Evolutionary conservation across 2,888 invertebrate species (phyloP).

Genomic region (Nomada hirtipes): DNA sequence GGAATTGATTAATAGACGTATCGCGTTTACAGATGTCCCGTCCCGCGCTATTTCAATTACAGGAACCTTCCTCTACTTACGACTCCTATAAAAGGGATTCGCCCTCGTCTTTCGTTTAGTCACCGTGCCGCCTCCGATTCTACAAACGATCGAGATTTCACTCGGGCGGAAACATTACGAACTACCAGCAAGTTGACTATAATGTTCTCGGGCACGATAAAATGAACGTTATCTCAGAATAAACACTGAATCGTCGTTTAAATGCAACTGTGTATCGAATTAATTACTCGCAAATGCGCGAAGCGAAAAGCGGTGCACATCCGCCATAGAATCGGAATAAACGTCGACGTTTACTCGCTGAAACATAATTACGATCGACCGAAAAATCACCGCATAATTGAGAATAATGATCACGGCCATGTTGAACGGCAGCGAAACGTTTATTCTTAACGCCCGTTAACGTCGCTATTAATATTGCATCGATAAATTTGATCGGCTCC

Average conservation of each 20-base stretch:
- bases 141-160: no score
- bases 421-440: not conserved
- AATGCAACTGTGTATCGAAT: not conserved
- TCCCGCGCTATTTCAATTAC: not conserved
- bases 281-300: not conserved
- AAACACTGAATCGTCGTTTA: not conserved
- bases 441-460: conserved; percentile 33
- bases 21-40: not conserved
- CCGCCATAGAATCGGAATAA: no score
- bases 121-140: not conserved
- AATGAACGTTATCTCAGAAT: not conserved
- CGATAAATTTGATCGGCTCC: conserved; percentile 36
- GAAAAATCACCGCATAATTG: not conserved
- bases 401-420: conserved; percentile 12
- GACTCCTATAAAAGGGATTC: not conserved
- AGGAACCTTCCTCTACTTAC: not conserved
- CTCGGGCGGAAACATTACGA: no score
- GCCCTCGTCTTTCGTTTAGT: conserved; percentile 15
- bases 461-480: conserved; percentile 38
- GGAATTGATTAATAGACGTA: not conserved
- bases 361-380: not conserved
- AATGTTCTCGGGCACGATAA: no score
- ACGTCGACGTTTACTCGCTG: not conserved
- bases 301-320: no score
- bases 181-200: no score